A percentile compares a stretch with the other conserved stretches of the same genome.
Evolutionary conservation across 2,888 invertebrate species (phyloP).

Genomic region (Boloria euphrosyne): DNA sequence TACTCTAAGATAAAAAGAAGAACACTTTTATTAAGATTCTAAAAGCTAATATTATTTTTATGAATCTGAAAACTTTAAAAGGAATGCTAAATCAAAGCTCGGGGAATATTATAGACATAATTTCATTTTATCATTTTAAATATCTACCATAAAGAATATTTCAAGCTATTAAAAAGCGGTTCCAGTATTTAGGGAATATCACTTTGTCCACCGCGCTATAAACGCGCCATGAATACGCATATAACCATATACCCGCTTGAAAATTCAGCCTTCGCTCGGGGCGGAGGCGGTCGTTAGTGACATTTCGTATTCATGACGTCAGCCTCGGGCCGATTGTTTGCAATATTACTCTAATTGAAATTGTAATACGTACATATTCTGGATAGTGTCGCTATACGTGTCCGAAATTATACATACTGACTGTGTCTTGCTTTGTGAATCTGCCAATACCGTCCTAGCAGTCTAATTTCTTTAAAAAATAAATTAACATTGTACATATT

Average conservation of each 20-base stretch:
- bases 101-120: not conserved
- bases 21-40: too few relatives aligned
- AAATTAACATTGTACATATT: not conserved
- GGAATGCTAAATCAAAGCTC: too few relatives aligned
- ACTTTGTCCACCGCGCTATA: conserved; percentile 32
- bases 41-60: too few relatives aligned
- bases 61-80: too few relatives aligned
- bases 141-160: not conserved
- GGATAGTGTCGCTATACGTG: conserved; percentile 56
- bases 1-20: too few relatives aligned
- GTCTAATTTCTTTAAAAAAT: conserved; percentile 7
- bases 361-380: conserved; percentile 77
- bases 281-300: conserved; percentile 72
- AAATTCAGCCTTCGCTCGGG: conserved; percentile 68
- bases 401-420: conserved; percentile 48
- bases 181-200: conserved; percentile 33
- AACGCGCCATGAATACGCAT: conserved; percentile 28
- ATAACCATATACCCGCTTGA: conserved; percentile 57
- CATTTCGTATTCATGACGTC: conserved; percentile 82
- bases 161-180: conserved; percentile 19
- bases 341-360: conserved; percentile 82
- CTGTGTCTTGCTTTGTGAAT: conserved; percentile 32
- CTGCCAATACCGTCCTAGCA: not conserved
- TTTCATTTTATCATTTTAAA: not conserved
- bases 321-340: conserved; percentile 80